Conservation (phyloP, 2,888 invertebrate genomes). For the Spodoptera exigua region DNA sequence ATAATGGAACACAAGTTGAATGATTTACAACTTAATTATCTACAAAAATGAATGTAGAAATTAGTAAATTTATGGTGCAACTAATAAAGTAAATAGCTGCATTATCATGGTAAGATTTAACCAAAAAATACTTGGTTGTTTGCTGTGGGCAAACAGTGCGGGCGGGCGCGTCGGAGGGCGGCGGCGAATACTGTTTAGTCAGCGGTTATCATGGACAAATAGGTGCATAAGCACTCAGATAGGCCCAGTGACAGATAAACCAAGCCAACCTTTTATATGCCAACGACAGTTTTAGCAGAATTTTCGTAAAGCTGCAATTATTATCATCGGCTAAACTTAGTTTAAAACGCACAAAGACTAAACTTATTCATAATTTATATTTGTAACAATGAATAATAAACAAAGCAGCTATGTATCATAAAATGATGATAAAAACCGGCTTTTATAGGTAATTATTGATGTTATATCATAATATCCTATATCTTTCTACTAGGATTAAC, state of each 20-base stretch:
- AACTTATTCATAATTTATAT: too few relatives aligned
- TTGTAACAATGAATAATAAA: too few relatives aligned
- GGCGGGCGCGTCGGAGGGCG: constrained; percentile 82
- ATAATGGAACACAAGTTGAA: background rate
- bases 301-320: background rate
- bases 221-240: constrained; percentile 66
- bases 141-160: constrained; percentile 76
- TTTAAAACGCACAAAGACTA: too few relatives aligned
- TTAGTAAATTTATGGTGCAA: constrained; percentile 53
- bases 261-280: constrained; percentile 22
- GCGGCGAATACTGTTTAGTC: constrained; percentile 72
- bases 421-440: too few relatives aligned
- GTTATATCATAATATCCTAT: too few relatives aligned
- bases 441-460: too few relatives aligned
- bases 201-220: constrained; percentile 82
- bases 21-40: constrained; percentile 18
- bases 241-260: constrained; percentile 61
- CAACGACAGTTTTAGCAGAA: constrained; percentile 4
- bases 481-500: background rate
- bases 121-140: constrained; percentile 73
- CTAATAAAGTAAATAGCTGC: constrained; percentile 58
- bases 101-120: constrained; percentile 62
- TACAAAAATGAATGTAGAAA: constrained; percentile 41
- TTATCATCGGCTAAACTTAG: background rate
- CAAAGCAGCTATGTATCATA: too few relatives aligned